Conservation (phyloP, 2,888 invertebrate genomes). For the Stramonita haemastoma region DNA sequence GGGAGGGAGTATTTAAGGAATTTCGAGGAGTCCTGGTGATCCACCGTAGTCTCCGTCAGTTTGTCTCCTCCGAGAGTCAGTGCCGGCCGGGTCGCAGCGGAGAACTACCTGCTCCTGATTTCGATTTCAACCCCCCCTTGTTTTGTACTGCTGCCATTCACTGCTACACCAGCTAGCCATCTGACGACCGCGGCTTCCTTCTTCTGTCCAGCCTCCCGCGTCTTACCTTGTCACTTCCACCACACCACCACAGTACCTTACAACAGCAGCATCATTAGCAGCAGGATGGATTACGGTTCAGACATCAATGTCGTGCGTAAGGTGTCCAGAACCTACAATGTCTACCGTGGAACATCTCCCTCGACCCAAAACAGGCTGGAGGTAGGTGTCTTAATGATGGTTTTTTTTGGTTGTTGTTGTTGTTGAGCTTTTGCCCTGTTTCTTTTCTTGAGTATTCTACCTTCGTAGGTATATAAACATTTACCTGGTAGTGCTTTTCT, state of each 20-base stretch:
- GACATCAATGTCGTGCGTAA: conserved; percentile 56
- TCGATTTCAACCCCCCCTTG: conserved; percentile 48
- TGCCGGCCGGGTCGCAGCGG: conserved; percentile 52
- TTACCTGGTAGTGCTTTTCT: not conserved
- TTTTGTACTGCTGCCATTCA: conserved; percentile 45
- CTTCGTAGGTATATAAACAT: not conserved
- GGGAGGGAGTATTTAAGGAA: conserved; percentile 68
- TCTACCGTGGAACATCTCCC: conserved; percentile 77
- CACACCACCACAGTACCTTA: not conserved
- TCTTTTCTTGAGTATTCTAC: not conserved
- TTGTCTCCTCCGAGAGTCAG: conserved; percentile 47
- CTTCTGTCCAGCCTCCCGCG: not conserved
- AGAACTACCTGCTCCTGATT: conserved; percentile 52
- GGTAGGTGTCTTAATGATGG: conserved; percentile 62
- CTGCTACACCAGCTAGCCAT: not conserved
- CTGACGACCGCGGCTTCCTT: not conserved
- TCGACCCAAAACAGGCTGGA: conserved; percentile 75
- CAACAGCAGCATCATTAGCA: conserved; percentile 5
- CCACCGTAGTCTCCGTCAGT: conserved; percentile 40
- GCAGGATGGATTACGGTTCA: conserved; percentile 53
- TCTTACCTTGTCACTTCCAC: not conserved
- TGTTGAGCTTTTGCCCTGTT: not conserved
- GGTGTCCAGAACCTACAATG: conserved; percentile 71
- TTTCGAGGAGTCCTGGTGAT: conserved; percentile 61
- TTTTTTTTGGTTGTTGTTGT: not conserved